These are phyloP conservation scores for Leucophora obtusa DNA, from an alignment of 2,888 invertebrate species.

Conservation along the genomic window DNA sequence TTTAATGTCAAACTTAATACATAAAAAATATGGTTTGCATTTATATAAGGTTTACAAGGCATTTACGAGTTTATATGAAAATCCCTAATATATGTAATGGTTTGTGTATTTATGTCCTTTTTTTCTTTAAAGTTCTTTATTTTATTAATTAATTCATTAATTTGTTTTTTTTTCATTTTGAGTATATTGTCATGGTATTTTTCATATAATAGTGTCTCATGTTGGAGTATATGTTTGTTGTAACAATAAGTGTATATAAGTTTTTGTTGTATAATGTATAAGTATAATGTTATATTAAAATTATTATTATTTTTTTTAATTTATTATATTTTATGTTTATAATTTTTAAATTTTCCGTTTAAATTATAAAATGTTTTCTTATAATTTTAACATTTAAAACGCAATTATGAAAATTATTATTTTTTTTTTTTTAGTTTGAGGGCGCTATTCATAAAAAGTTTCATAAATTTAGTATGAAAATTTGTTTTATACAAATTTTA, in stretches of 20 bases:
- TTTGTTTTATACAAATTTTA: no score
- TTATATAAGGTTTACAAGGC: no score
- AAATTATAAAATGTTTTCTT: not conserved
- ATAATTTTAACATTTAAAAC: not conserved
- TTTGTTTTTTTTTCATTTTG: conserved; percentile 40
- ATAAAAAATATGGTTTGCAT: no score
- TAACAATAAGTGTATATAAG: conserved; percentile 40
- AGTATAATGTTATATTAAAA: conserved; percentile 2
- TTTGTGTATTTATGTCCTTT: not conserved
- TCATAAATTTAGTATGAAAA: no score
- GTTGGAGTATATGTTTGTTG: conserved; percentile 54
- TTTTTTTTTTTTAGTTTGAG: not conserved
- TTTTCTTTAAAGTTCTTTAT: not conserved
- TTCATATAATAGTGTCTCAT: conserved; percentile 58
- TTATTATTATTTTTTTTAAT: not conserved
- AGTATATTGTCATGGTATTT: conserved; percentile 59
- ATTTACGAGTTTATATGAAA: no score
- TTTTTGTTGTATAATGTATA: conserved; percentile 5
- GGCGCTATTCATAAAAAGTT: no score
- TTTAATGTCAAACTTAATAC: no score
- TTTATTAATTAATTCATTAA: not conserved
- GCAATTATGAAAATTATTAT: not conserved
- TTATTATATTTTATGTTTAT: not conserved
- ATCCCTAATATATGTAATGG: not conserved
- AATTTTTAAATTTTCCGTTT: not conserved